Percentiles rank a stretch among this genome's conserved stretches.
These are phyloP conservation scores for Crocuta crocuta DNA, from an alignment of 2,113 vertebrate species.

Conservation along the genomic window DNA sequence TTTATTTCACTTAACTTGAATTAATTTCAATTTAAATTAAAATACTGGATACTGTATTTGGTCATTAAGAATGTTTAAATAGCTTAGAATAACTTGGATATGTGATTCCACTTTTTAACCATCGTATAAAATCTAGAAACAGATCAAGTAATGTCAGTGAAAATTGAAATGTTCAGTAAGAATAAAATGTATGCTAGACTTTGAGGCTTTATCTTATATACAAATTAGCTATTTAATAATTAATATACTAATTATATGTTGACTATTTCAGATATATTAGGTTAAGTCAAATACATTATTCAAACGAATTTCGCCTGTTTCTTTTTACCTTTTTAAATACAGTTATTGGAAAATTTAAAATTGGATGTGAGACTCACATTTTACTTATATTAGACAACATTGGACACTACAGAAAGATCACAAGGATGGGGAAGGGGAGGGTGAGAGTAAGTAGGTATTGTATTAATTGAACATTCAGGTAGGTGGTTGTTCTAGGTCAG, in stretches of 20 bases:
- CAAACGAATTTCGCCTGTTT: background rate
- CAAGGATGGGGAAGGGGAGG: background rate
- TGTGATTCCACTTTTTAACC: background rate
- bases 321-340: background rate
- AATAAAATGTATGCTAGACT: background rate
- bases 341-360: background rate
- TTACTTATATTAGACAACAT: background rate
- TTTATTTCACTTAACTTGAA: background rate
- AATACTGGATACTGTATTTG: background rate
- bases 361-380: background rate
- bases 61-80: background rate
- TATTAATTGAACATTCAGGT: background rate
- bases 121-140: background rate
- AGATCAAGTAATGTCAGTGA: background rate
- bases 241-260: background rate
- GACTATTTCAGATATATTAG: background rate
- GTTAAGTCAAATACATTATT: slow-evolving; percentile 1
- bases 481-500: background rate
- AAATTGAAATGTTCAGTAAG: background rate
- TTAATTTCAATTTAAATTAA: background rate
- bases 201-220: background rate
- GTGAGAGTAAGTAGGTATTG: background rate
- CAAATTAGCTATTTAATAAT: background rate
- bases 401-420: background rate
- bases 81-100: background rate